These are phyloP conservation scores for Spisula subtruncata DNA, from an alignment of 2,888 invertebrate genomes.

Conservation along the genomic window DNA sequence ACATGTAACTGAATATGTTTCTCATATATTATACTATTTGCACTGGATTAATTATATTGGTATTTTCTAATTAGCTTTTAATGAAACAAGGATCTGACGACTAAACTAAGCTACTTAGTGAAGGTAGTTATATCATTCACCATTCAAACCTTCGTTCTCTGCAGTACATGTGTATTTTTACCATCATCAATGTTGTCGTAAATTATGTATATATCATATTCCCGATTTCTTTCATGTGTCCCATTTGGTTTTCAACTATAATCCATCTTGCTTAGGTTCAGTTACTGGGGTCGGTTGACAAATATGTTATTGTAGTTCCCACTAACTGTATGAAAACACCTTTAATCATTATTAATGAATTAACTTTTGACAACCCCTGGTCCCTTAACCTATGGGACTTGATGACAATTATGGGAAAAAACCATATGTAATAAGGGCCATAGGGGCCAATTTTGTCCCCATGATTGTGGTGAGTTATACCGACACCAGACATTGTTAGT, in stretches of 20 bases:
- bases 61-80: slow-evolving; percentile 24
- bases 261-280: not conserved
- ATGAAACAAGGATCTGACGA: slow-evolving; percentile 1
- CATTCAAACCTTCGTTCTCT: not conserved
- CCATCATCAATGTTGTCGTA: slow-evolving; percentile 6
- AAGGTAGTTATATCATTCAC: slow-evolving; percentile 8
- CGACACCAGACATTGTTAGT: not conserved
- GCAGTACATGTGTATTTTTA: not conserved
- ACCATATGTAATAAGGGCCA: too few species aligned
- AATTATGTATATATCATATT: not conserved
- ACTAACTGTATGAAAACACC: not conserved
- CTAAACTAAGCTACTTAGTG: not conserved
- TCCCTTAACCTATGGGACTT: too few species aligned
- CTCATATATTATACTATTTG: not conserved
- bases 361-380: too few species aligned
- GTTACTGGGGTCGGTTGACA: slow-evolving; percentile 1
- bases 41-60: not conserved
- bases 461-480: not conserved
- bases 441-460: not conserved
- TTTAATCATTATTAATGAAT: too few species aligned
- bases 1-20: too few species aligned
- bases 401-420: too few species aligned
- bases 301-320: not conserved
- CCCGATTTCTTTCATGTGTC: not conserved
- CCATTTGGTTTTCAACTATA: not conserved